Conservation (phyloP, 2,797 vertebrate genomes). For the Graptemys geographica region DNA sequence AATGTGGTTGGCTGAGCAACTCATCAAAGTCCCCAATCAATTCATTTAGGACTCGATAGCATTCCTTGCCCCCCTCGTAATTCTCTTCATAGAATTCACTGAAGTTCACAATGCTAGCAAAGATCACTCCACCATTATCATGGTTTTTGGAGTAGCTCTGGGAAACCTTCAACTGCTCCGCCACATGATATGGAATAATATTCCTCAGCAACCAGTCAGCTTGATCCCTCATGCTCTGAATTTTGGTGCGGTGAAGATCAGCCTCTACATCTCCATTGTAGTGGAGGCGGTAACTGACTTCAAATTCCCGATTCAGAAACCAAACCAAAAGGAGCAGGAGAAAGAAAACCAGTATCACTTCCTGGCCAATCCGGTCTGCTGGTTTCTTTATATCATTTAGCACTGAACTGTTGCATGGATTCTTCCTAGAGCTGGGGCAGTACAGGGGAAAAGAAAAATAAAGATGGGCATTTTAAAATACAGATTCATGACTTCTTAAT, state of each 20-base stretch:
- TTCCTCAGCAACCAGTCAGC: conserved; percentile 97
- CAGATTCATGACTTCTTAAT: background rate
- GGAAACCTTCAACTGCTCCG: conserved; percentile 97
- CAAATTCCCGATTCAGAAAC: conserved; percentile 98
- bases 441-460: conserved; percentile 30
- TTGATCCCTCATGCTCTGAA: conserved; percentile 97
- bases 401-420: conserved; percentile 65
- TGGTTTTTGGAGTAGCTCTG: conserved; percentile 99
- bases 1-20: conserved; percentile 89
- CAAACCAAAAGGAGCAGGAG: conserved; percentile 95
- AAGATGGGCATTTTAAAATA: background rate
- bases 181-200: conserved; percentile 98
- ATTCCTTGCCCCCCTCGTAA: conserved; percentile 98
- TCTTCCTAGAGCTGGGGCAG: conserved; percentile 66
- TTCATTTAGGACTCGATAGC: conserved; percentile 97
- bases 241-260: conserved; percentile 95
- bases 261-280: conserved; percentile 98
- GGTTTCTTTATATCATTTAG: conserved; percentile 33
- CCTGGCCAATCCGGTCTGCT: conserved; percentile 86
- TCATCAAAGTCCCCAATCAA: conserved; percentile 98
- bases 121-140: conserved; percentile 95
- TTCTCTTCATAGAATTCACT: conserved; percentile 99
- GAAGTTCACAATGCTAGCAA: conserved; percentile 98
- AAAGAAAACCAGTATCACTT: conserved; percentile 91
- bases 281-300: conserved; percentile 98